These are phyloP conservation scores for Stercorarius parasiticus DNA, from an alignment of 2,113 vertebrate genomes.

Conservation along the genomic window DNA sequence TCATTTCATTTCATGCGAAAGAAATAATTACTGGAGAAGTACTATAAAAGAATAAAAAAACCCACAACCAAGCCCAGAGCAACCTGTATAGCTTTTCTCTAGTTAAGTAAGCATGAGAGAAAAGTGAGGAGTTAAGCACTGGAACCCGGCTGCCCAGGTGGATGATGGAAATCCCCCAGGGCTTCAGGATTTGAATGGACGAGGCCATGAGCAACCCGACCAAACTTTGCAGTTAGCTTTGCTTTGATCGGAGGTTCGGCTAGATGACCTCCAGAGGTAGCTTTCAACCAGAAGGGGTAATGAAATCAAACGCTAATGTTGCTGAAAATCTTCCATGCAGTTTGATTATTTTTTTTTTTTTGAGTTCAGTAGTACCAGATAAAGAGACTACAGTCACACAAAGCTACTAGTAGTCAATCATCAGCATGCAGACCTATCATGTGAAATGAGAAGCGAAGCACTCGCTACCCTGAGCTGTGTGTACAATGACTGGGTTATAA, in stretches of 20 bases:
- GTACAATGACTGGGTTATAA: not conserved
- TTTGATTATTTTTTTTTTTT: not conserved
- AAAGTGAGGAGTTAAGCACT: not conserved
- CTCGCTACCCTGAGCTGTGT: accelerated
- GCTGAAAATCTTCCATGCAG: not conserved
- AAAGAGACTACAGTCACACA: not conserved
- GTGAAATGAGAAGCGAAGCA: not conserved
- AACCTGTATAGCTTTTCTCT: not conserved
- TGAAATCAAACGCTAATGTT: not conserved
- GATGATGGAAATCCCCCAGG: not conserved
- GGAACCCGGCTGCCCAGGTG: not conserved
- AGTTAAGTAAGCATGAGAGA: not conserved
- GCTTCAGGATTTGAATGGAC: not conserved
- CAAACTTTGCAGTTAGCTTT: not conserved
- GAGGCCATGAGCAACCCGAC: not conserved
- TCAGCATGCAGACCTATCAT: accelerated
- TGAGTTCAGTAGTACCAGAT: not conserved
- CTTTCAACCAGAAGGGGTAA: not conserved
- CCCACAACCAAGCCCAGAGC: not conserved
- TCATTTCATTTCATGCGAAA: not conserved
- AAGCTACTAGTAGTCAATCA: not conserved
- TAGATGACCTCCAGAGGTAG: not conserved
- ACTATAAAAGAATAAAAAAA: not conserved
- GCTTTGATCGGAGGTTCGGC: not conserved
- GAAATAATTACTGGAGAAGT: not conserved